Evolutionary conservation across 2,888 invertebrate genomes (phyloP), one percentile per base, ranked within the genome.

Genomic region (Hemistola chrysoprasaria): DNA sequence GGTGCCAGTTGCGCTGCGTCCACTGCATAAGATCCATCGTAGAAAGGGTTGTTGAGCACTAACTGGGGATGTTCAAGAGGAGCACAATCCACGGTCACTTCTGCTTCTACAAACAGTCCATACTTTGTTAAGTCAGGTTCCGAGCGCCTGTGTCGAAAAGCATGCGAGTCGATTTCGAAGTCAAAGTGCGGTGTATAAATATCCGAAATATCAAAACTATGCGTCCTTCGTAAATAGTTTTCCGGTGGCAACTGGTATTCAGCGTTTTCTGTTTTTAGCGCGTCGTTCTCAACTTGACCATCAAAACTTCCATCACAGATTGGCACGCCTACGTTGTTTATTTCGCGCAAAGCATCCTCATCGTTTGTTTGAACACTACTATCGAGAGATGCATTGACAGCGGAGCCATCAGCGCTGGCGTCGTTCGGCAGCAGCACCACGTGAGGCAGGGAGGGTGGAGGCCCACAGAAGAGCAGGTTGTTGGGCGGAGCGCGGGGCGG

Each of bases 371-470:
- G 72, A 59, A 56, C 69, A 63, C 56, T 62, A 62, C 54, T 55
- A 53, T 66, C 64, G 45, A 65, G 51, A 42, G 65, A 56, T 51
- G 59, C 56, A 59, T 60, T 52, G 41, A 56, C 52, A 47, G 61
- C 57, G 52, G 53, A 43, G 49, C 48, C 51, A 59, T 59, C 68
- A 48, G 64, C 59, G 42, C 59, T 50, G 42, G 63, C 67, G 52
- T 79, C 75, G 58, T 80, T 90, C 44, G 91, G 90, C 40, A 91
- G 68, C 40, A 91, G 76, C 53, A 90, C 81, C 46, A 91, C 90
- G 61, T 70, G 79, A 42, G 89, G 88, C 57, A 90, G 71, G 25
- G 83, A 70, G 36, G 88, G 82, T 46, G 90, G 87, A 59, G 91
- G 85, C 39, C 79, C 83, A 54, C 80, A 73, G 59, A 88, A 75